phyloP scores from a whole-genome alignment of 35 echinoderm and acorn worm species.

The Stichopus chloronotus region DNA sequence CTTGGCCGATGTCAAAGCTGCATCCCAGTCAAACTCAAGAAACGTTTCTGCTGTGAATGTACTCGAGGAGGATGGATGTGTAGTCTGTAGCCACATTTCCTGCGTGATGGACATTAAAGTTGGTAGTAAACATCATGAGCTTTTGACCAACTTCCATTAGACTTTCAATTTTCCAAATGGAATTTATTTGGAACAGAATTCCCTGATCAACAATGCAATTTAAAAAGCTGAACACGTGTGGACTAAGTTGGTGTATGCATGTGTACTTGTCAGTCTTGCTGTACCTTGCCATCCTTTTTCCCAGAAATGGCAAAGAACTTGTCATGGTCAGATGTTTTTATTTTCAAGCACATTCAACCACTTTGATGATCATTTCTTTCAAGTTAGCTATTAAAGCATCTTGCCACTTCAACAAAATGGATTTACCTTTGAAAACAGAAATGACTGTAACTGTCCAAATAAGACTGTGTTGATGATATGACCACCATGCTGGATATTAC shows the following conservation, averaged over 20 bases:
- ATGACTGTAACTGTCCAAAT: no score
- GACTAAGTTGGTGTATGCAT: background rate
- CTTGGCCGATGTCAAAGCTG: no score
- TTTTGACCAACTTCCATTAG: background rate
- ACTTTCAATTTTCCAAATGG: slow-evolving; percentile 14
- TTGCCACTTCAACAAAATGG: no score
- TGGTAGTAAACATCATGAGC: background rate
- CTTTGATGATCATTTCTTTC: no score
- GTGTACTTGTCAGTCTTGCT: slow-evolving; percentile 5
- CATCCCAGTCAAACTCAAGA: no score
- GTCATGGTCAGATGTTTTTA: background rate
- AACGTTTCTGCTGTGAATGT: no score
- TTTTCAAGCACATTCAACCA: background rate
- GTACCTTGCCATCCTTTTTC: background rate
- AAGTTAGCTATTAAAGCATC: no score
- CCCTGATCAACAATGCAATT: slow-evolving; percentile 36
- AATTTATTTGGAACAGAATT: slow-evolving; percentile 45
- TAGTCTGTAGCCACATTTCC: no score
- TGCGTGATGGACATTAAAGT: background rate
- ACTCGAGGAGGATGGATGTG: no score
- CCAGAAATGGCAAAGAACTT: background rate
- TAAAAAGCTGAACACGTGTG: background rate
- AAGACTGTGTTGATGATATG: background rate
- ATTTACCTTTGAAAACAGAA: no score
- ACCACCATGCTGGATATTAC: background rate